A percentile compares a stretch with the other conserved stretches of the same genome.
phyloP scores from a whole-genome alignment of 1,140 invertebrate genomes.

The Drosophila persimilis region DNA sequence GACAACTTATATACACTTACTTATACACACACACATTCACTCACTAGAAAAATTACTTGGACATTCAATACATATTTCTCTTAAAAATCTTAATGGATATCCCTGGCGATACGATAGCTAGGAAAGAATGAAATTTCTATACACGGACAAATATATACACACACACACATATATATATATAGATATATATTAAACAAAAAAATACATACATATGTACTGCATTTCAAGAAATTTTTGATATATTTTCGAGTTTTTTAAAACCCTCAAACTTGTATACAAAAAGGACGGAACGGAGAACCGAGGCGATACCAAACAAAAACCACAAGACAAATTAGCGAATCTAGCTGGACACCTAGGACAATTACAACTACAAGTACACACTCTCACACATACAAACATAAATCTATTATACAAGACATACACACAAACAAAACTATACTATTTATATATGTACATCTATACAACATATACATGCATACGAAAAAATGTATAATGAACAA shows the following conservation, averaged over 20 bases:
- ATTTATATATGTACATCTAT: slow-evolving; percentile 65
- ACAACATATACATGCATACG: slow-evolving; percentile 45
- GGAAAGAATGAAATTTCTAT: slow-evolving; percentile 51
- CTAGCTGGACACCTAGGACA: slow-evolving; percentile 72
- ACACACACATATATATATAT: neutral
- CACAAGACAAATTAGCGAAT: slow-evolving; percentile 65
- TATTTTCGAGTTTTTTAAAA: slow-evolving; percentile 74
- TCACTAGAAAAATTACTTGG: slow-evolving; percentile 45
- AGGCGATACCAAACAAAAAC: slow-evolving; percentile 27
- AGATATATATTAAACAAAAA: slow-evolving; percentile 60
- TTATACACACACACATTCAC: slow-evolving; percentile 25
- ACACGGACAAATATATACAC: slow-evolving; percentile 25
- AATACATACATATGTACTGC: slow-evolving; percentile 72
- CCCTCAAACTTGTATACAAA: slow-evolving; percentile 70
- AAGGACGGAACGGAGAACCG: slow-evolving; percentile 1
- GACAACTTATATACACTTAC: slow-evolving; percentile 39
- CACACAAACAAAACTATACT: slow-evolving; percentile 52
- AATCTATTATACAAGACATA: slow-evolving; percentile 53
- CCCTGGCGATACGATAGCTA: slow-evolving; percentile 45
- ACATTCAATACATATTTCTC: slow-evolving; percentile 19
- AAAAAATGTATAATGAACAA: slow-evolving; percentile 59
- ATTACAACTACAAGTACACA: slow-evolving; percentile 60
- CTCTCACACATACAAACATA: slow-evolving; percentile 36
- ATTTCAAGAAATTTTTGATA: slow-evolving; percentile 76
- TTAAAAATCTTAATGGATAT: slow-evolving; percentile 44